Evolutionary conservation across 2,888 invertebrate species (phyloP).

Genomic region (Strigamia crassipes): DNA sequence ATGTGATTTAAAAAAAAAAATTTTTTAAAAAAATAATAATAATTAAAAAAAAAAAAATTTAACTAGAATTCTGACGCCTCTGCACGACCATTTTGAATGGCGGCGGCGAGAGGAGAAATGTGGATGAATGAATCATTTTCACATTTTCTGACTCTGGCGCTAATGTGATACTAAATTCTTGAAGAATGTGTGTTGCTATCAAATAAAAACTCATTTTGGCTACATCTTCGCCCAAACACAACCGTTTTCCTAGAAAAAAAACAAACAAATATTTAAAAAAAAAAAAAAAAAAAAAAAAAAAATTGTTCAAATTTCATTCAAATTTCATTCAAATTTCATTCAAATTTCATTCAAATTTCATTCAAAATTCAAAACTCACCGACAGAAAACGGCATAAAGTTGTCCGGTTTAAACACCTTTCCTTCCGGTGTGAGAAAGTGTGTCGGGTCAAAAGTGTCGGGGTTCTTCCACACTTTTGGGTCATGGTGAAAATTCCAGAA

Average conservation of each 20-base stretch:
- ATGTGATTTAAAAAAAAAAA: too few species aligned
- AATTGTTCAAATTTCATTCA: too few species aligned
- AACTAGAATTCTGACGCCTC: not conserved
- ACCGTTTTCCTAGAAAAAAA: conserved; percentile 76
- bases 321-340: too few species aligned
- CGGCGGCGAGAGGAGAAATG: conserved; percentile 43
- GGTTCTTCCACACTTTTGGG: conserved; percentile 68
- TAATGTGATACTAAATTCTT: conserved; percentile 67
- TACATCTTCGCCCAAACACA: conserved; percentile 83
- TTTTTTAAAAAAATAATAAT: too few species aligned
- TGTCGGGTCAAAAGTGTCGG: conserved; percentile 67
- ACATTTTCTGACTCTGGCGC: conserved; percentile 64
- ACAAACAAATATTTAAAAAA: too few species aligned
- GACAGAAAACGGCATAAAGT: conserved; percentile 78
- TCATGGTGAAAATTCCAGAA: conserved; percentile 83
- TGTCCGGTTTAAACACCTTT: conserved; percentile 67
- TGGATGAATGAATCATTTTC: conserved; percentile 38
- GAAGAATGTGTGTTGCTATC: conserved; percentile 68
- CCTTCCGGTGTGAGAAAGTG: conserved; percentile 72
- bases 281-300: too few species aligned
- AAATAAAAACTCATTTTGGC: conserved; percentile 73
- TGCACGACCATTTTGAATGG: conserved; percentile 37
- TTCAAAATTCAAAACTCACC: conserved; percentile 69
- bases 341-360: too few species aligned
- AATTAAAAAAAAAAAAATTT: too few species aligned